Percentiles rank a stretch among this genome's conserved stretches.
These are phyloP conservation scores for Petromus typicus DNA, from an alignment of 2,113 vertebrate genomes.

Conservation along the genomic window DNA sequence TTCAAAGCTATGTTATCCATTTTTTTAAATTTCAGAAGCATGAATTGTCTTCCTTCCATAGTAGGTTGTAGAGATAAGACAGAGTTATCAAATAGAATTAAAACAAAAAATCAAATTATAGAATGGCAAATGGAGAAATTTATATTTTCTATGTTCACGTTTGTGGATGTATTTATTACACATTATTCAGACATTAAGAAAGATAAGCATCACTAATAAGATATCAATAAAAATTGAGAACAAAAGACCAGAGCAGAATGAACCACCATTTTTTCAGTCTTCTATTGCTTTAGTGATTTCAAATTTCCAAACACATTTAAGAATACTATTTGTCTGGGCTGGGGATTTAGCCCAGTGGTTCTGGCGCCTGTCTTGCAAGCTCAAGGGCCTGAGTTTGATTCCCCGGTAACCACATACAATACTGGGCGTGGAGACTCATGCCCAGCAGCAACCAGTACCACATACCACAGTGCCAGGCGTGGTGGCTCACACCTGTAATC, in stretches of 20 bases:
- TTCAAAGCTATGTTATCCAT: neutral
- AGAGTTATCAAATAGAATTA: neutral
- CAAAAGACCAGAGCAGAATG: neutral
- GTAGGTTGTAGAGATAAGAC: neutral
- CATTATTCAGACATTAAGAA: neutral
- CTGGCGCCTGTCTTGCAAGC: no score
- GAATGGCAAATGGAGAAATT: neutral
- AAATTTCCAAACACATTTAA: conserved; percentile 3
- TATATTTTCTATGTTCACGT: neutral
- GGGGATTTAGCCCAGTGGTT: no score
- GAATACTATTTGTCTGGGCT: neutral
- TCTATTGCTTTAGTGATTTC: neutral
- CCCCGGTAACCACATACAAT: no score
- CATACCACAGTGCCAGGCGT: no score
- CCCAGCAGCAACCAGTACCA: no score
- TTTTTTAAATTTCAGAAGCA: neutral
- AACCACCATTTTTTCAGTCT: neutral
- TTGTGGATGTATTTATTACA: conserved; percentile 41
- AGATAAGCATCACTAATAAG: neutral
- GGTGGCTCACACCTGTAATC: no score
- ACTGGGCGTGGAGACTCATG: no score
- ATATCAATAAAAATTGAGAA: neutral
- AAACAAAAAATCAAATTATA: neutral
- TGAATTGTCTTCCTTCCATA: neutral
- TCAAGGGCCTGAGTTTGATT: no score